A percentile compares a stretch with the other conserved stretches of the same genome.
These are phyloP conservation scores for Psettodes erumei DNA, from an alignment of 2,113 vertebrate genomes.

Conservation along the genomic window DNA sequence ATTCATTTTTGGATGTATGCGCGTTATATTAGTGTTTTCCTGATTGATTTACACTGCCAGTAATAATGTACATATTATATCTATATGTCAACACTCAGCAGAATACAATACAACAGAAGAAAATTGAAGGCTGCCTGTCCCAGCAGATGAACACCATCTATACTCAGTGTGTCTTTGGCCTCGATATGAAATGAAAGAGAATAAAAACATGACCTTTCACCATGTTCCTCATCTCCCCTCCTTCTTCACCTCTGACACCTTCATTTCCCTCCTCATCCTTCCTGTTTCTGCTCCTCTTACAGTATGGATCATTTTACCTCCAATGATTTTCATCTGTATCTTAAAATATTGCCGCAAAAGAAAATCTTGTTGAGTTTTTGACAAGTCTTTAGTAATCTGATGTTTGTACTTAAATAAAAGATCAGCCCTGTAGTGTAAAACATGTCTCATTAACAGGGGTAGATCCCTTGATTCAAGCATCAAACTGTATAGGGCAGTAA, in stretches of 20 bases:
- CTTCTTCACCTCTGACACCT: constrained; percentile 31
- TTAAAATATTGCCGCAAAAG: neutral
- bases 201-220: constrained; percentile 63
- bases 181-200: constrained; percentile 60
- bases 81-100: constrained; percentile 16
- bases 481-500: neutral
- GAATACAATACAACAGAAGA: constrained; percentile 25
- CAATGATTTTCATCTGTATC: neutral
- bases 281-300: constrained; percentile 2
- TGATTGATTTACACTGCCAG: constrained; percentile 25
- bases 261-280: constrained; percentile 6
- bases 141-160: constrained; percentile 35
- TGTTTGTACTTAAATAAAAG: constrained; percentile 38
- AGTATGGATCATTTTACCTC: constrained; percentile 15
- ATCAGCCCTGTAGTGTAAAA: constrained; percentile 33
- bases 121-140: constrained; percentile 36
- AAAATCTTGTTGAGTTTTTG: neutral
- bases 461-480: constrained; percentile 7
- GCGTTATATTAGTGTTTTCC: constrained; percentile 28
- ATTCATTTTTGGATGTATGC: constrained; percentile 18
- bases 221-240: constrained; percentile 19
- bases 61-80: constrained; percentile 39
- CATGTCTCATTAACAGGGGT: constrained; percentile 17
- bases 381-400: neutral
- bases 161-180: constrained; percentile 26